Evolutionary conservation across 2,888 invertebrate species (phyloP), one percentile per base, ranked within the genome.

Genomic region (Drosophila longiperda): DNA sequence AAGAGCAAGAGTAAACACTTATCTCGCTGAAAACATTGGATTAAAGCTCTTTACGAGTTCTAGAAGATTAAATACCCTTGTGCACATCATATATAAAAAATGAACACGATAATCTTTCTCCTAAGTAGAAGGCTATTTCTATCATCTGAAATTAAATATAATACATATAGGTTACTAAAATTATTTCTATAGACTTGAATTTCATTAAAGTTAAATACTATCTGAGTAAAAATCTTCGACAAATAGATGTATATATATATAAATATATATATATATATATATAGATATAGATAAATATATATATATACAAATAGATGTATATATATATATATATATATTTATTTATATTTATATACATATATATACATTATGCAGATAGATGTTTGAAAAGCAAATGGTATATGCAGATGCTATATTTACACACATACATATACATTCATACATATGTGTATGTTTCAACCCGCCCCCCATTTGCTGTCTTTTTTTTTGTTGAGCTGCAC

Each of bases 1-100:
- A 38, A 49, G 17, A 23, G 34, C 9, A 23, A 23, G 1, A 17
- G 17, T 23, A 36, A 36, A 42, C 42, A 23, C 23, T 59, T 9
- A 68, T 38, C 23, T 12, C 15, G 32, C n/a, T 20, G n/a, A 53
- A 42, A 15, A 61, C 49, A 52, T 38, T 57, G 63, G 62, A 40
- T 8, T n/a, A n/a, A n/a, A 52, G 32, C n/a, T n/a, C n/a, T 50
- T 50, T 29, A 50, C 50, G 17, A 38, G 36, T 55, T 55, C 12
- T 15, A 12, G 29, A 40, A 38, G n/a, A 38, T 49, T 33, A n/a
- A 59, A 59, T 48, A 32, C n/a, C 17, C 23, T 45, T 23, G 36
- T 15, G 5, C 20, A 23, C 15, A 36, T 23, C n/a, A 54, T 23
- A 36, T 36, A 48, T 7, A 52, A 12, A 34, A 53, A 52, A 52